Base-by-base conservation (phyloP, 2,888 invertebrate genomes). In the Atethmia centrago region DNA sequence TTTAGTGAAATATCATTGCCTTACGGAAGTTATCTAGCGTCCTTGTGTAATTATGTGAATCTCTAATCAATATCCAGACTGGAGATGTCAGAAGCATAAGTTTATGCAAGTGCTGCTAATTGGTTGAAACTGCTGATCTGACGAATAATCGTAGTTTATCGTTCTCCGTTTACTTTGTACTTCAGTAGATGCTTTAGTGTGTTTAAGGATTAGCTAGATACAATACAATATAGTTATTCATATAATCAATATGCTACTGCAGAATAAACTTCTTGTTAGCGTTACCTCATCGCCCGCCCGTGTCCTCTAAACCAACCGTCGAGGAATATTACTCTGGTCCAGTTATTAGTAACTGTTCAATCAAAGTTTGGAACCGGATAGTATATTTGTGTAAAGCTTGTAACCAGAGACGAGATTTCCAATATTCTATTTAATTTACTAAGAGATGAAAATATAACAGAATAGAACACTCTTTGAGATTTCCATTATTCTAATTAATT, bases 81-180 rank as follows among this genome's bases (percentile, higher is more conserved):
- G 12, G 21, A 71, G 40, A 56, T 47, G 25, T 56, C 71, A 47
- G 16, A 36, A 36, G 16, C 42, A 70, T 25, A 55, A 36, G 10
- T 55, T 47, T 31, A 68, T 67, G 40, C 19, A n/a, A 19, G 9
- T 40, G 25, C 16, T 47, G 36, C 5, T 25, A 36, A 71, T 16
- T 45, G 55, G 36, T n/a, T 16, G n/a, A n/a, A n/a, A n/a, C n/a
- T n/a, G 36, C 16, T 36, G 36, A 36, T 16, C 25, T 25, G 3
- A 36, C 31, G 8, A 31, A 31, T 7, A 31, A 42, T 19, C 28
- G 21, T 12, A 4, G 1, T 16, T 28, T 40, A 40, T 55, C 5
- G 56, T 56, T 40, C 21, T 40, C 40, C 14, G 19, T 40, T 31
- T 10, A 49, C 16, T 25, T 25, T 10, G 10, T 28, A 19, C 63